Percentiles rank a stretch among this genome's conserved stretches.
phyloP scores from a whole-genome alignment of 1,140 invertebrate species.

The Eueides isabella region DNA sequence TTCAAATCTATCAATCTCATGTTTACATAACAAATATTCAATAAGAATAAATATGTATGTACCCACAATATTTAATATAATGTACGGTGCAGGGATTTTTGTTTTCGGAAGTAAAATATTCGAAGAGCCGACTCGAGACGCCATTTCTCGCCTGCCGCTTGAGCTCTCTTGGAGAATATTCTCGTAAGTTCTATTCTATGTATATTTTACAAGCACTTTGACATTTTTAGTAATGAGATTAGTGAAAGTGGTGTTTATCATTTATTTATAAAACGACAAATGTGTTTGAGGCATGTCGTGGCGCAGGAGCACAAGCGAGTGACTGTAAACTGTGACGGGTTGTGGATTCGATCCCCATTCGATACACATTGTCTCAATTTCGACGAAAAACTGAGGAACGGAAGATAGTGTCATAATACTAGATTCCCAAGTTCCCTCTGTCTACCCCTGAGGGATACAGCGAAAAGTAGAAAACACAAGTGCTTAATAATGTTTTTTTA shows the following conservation, averaged over 20 bases:
- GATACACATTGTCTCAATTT: no score
- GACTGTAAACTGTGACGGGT: neutral
- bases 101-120: conserved; percentile 67
- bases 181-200: conserved; percentile 57
- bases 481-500: no score
- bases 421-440: no score
- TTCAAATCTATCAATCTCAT: neutral
- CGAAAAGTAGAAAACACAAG: no score
- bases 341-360: neutral
- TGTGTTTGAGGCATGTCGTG: no score
- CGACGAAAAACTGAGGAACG: no score
- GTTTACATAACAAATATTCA: neutral
- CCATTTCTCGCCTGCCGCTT: conserved; percentile 60
- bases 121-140: conserved; percentile 48
- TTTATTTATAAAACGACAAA: conserved; percentile 21
- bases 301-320: no score
- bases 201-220: conserved; percentile 28
- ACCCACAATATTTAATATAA: conserved; percentile 35
- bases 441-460: no score
- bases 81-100: conserved; percentile 61
- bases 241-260: conserved; percentile 17
- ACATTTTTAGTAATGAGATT: conserved; percentile 33
- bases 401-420: no score
- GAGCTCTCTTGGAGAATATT: conserved; percentile 73
- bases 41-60: conserved; percentile 22